Base-by-base conservation (phyloP, 2,113 vertebrate genomes). In the Nicator chloris region DNA sequence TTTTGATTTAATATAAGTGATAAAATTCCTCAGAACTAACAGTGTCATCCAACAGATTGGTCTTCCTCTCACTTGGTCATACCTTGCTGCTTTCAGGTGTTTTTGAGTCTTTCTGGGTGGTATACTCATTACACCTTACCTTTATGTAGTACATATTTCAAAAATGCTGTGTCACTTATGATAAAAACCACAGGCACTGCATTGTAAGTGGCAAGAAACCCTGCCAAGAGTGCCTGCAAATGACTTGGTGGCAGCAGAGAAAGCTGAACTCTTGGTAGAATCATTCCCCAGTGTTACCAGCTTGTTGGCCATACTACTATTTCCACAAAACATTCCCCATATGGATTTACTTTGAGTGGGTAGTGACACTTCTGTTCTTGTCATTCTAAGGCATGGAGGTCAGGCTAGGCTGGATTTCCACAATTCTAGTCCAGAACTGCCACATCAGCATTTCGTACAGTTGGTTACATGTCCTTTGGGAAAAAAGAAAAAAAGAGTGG, bases 11-110 rank as follows among this genome's bases (percentile, higher is more conserved):
- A 86, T 93, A 82, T 82, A 92, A 79, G 75, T 95, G 84, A 90
- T 93, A 93, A 92, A 96, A 95, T 92, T 96, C 85, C 81, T 96
- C 71, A 93, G 37, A 24, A 90, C 42, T 93, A 97, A 78, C 2
- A 10, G 47, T 61, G 54, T 40, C 17, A 84, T 53, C 14, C 33
- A 63, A 5, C 0, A 10, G 21, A 33, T 20, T 40, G 44, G 20
- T 49, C 3, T 53, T 77, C 27, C n/a, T 31, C 13, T 68, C 33
- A 20, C 27, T 77, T 66, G 18, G 30, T 72, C 54, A 54, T 63
- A 42, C 13, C 6, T 59, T 73, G 26, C 13, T 80, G 28, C 42
- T 66, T 86, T 73, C 50, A 59, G 33, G 13, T 61, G 15, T 65
- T 40, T 63, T 18, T 56, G 40, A 56, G 15, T 57, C 54, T 15